These are phyloP conservation scores for Danaus chrysippus DNA, from an alignment of 2,888 invertebrate genomes.

Conservation along the genomic window DNA sequence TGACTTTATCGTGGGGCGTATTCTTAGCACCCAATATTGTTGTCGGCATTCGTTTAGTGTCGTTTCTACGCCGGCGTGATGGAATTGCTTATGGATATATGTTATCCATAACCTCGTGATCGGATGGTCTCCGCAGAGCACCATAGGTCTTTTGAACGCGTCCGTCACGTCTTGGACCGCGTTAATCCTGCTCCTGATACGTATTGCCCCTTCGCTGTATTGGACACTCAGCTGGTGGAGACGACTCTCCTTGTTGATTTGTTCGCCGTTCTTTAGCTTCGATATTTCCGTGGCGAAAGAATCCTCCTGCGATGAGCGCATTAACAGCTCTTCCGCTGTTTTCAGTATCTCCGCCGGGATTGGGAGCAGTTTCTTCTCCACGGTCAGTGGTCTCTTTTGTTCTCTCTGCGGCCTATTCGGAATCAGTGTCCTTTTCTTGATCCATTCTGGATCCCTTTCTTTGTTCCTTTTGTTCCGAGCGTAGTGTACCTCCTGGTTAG, in stretches of 20 bases:
- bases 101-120: constrained; percentile 4
- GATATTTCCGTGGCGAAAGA: too few relatives aligned
- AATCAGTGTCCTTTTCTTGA: too few relatives aligned
- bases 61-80: constrained; percentile 17
- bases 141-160: neutral
- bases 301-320: too few relatives aligned
- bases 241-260: constrained; percentile 7
- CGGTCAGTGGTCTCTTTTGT: too few relatives aligned
- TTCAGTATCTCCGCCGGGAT: too few relatives aligned
- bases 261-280: too few relatives aligned
- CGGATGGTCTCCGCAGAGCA: constrained; percentile 9
- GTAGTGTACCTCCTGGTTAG: too few relatives aligned
- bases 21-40: constrained; percentile 29
- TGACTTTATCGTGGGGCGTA: constrained; percentile 26
- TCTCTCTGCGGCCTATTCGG: too few relatives aligned
- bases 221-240: neutral
- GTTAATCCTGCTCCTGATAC: constrained; percentile 5
- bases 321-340: too few relatives aligned
- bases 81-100: constrained; percentile 10
- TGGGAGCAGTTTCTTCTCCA: too few relatives aligned
- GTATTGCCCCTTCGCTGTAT: neutral
- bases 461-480: too few relatives aligned
- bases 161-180: neutral
- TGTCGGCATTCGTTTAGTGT: constrained; percentile 34
- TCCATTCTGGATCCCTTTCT: too few relatives aligned